Percentiles rank a stretch among this genome's conserved stretches.
Conservation (phyloP, 2,113 vertebrate genomes). For the Mungos mungo region DNA sequence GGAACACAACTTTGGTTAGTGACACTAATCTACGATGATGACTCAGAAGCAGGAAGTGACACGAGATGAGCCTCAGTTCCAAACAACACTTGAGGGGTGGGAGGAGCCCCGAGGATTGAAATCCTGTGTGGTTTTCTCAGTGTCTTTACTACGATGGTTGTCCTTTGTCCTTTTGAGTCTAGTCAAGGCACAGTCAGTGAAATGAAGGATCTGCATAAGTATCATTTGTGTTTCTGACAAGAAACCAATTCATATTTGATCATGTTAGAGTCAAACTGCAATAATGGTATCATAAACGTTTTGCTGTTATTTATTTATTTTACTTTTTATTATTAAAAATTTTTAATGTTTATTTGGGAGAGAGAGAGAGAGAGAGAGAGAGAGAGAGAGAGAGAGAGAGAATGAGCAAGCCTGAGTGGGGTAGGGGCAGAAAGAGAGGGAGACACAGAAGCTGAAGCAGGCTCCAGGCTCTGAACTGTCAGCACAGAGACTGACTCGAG, state of each 20-base stretch:
- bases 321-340: too few relatives aligned
- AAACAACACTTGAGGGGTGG: not conserved
- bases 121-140: not conserved
- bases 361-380: too few relatives aligned
- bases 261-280: not conserved
- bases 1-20: not conserved
- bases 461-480: too few relatives aligned
- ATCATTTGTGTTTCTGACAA: not conserved
- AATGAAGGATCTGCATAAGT: not conserved
- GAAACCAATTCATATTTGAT: not conserved
- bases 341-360: too few relatives aligned
- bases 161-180: not conserved
- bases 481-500: too few relatives aligned
- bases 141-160: not conserved
- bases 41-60: constrained; percentile 33
- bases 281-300: not conserved
- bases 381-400: too few relatives aligned
- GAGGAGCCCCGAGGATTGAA: not conserved
- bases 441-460: too few relatives aligned
- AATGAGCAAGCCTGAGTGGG: too few relatives aligned
- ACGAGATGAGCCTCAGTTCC: not conserved
- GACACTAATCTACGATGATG: not conserved
- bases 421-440: too few relatives aligned
- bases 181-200: not conserved
- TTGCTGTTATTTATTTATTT: not conserved